Evolutionary conservation across 2,888 invertebrate species (phyloP), one percentile per base, ranked within the genome.

Genomic region (Scaptodrosophila latifasciaeformis): DNA sequence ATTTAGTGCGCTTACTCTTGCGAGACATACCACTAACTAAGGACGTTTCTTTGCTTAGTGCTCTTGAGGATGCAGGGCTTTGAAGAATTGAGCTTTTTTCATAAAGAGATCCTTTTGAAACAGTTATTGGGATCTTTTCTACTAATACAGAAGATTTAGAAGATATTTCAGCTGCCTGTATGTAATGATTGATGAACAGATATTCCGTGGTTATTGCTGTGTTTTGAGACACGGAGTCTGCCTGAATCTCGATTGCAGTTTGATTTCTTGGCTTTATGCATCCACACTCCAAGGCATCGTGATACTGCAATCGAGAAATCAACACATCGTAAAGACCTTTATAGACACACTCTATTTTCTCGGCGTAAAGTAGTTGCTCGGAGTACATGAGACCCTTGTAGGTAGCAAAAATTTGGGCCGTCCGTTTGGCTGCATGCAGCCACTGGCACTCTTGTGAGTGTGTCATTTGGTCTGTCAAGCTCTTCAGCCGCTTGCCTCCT

Each of bases 381-480:
- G 60, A 46, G 43, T 67, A 63, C 56, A 83, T 70, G 6, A 82
- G 47, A 0, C 79, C 83, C 21, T 74, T 70, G 17, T 79, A 70
- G 1, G 18, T 61, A 0, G 81, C 82, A 21, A 68, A 78, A 0
- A 82, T 57, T 39, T 77, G 70, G 0, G 84, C 80, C 0, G 84
- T 82, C 0, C 75, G 62, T 2, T 66, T 59, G 7, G 84, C 83
- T 1, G 84, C 84, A 39, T 76, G 79, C 48, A 76, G 50, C 85
- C 84, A 85, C 1, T 79, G 49, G 12, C 70, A 72, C 17, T 85
- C 77, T 24, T 68, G 49, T 1, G 62, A 52, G 37, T 83, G 82
- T 0, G 44, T 18, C 48, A 70, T 27, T 5, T 65, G 54, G 0
- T 52, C 39, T 9, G 59, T 58, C 18, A 74, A 2, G 1, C 59